Evolutionary conservation across 2,113 vertebrate genomes (phyloP).

Genomic region (Glaucidium brasilianum): DNA sequence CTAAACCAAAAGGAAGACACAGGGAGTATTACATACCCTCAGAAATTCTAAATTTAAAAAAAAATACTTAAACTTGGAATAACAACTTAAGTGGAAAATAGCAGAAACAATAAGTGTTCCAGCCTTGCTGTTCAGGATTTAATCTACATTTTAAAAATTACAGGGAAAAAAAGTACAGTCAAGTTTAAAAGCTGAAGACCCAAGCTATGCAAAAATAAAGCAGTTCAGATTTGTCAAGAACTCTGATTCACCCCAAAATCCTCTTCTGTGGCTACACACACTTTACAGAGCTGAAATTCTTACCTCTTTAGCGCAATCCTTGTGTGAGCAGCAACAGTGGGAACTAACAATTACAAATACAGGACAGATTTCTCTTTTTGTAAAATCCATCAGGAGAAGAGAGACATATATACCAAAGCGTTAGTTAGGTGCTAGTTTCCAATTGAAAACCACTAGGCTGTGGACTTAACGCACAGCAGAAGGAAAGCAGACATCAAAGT

Average conservation of each 20-base stretch:
- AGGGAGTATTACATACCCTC: not conserved
- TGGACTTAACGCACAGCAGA: slow-evolving; percentile 71
- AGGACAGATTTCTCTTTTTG: slow-evolving; percentile 77
- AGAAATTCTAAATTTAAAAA: not conserved
- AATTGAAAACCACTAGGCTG: not conserved
- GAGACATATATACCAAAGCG: not conserved
- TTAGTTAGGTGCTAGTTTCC: not conserved
- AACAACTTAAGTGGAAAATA: not conserved
- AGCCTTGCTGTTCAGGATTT: not conserved
- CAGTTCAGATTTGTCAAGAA: not conserved
- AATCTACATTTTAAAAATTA: not conserved
- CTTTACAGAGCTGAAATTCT: slow-evolving; percentile 10
- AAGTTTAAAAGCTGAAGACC: not conserved
- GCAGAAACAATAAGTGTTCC: not conserved
- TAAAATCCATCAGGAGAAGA: slow-evolving; percentile 75
- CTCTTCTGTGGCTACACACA: not conserved
- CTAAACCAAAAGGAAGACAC: not conserved
- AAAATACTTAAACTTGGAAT: not conserved
- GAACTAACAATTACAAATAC: slow-evolving; percentile 80
- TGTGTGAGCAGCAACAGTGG: slow-evolving; percentile 77
- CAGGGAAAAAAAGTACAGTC: not conserved
- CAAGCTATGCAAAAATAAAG: not conserved
- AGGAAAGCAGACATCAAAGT: slow-evolving; percentile 59
- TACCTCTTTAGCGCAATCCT: slow-evolving; percentile 77
- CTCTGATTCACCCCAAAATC: not conserved